These are phyloP conservation scores for Pterostichus niger DNA, from an alignment of 2,888 invertebrate genomes.

Conservation along the genomic window DNA sequence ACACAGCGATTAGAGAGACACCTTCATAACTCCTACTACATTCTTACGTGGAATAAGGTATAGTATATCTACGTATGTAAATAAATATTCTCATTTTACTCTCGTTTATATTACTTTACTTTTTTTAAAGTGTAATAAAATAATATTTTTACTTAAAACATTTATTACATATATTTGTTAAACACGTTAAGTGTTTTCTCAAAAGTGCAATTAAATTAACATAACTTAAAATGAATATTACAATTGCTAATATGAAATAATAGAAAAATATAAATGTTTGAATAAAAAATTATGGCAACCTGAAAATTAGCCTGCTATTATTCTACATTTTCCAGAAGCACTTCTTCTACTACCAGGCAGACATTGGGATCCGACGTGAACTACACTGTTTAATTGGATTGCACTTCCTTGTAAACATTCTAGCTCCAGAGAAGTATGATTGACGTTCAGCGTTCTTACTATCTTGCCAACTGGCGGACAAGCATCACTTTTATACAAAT, in stretches of 20 bases:
- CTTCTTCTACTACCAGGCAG: slow-evolving; percentile 73
- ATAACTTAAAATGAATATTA: no score
- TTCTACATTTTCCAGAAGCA: slow-evolving; percentile 71
- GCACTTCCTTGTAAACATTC: slow-evolving; percentile 78
- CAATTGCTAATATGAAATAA: no score
- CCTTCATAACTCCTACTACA: no score
- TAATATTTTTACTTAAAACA: no score
- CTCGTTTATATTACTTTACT: no score
- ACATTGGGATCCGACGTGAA: slow-evolving; percentile 68
- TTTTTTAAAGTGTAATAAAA: no score
- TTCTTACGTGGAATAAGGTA: no score
- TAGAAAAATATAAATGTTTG: not conserved
- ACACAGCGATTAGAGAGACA: no score
- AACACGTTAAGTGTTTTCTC: not conserved
- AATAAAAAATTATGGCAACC: no score
- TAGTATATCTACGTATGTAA: no score
- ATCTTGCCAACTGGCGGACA: slow-evolving; percentile 76
- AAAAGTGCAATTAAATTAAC: no score
- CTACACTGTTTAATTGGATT: slow-evolving; percentile 64
- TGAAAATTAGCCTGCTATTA: not conserved
- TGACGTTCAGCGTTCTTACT: slow-evolving; percentile 80
- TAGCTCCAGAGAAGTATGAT: slow-evolving; percentile 80
- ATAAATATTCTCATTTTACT: no score
- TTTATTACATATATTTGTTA: not conserved
- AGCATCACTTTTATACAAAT: slow-evolving; percentile 75